Conservation (phyloP, 92 coral and sea anemone genomes). For the Zoanthus sociatus region DNA sequence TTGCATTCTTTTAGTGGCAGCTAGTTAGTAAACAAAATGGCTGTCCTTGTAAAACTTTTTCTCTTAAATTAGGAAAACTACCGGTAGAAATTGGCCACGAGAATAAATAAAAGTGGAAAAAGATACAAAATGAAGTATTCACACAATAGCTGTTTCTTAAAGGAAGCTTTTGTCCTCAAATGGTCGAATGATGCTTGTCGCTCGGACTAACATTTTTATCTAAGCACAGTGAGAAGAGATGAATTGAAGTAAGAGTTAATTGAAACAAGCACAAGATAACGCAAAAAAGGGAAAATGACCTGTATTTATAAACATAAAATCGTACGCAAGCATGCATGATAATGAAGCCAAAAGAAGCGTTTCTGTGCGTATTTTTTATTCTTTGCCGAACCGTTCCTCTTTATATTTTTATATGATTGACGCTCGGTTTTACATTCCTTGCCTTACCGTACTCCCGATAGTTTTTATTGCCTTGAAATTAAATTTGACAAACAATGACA, state of each 20-base stretch:
- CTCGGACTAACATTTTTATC: constrained; percentile 17
- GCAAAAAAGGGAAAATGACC: too few species aligned
- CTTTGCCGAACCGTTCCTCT: neutral
- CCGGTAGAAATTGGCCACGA: too few species aligned
- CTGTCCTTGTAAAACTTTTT: neutral
- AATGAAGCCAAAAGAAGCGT: too few species aligned
- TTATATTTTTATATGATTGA: too few species aligned
- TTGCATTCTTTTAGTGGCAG: neutral
- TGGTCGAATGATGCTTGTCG: constrained; percentile 11
- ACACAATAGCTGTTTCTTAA: constrained; percentile 15
- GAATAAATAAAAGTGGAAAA: neutral
- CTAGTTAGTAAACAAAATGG: neutral
- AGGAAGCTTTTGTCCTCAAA: constrained; percentile 5
- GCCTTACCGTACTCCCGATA: too few species aligned
- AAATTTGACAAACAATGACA: neutral
- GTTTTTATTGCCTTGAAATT: too few species aligned
- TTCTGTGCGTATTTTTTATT: too few species aligned
- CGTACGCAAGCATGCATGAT: too few species aligned
- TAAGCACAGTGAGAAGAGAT: neutral
- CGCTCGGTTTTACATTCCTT: too few species aligned
- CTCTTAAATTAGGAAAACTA: neutral
- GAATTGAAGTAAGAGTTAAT: neutral
- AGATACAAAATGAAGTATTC: constrained; percentile 17
- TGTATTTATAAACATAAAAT: too few species aligned
- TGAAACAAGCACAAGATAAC: neutral